phyloP scores from a whole-genome alignment of 2,888 invertebrate species.

The Eristalis arbustorum region DNA sequence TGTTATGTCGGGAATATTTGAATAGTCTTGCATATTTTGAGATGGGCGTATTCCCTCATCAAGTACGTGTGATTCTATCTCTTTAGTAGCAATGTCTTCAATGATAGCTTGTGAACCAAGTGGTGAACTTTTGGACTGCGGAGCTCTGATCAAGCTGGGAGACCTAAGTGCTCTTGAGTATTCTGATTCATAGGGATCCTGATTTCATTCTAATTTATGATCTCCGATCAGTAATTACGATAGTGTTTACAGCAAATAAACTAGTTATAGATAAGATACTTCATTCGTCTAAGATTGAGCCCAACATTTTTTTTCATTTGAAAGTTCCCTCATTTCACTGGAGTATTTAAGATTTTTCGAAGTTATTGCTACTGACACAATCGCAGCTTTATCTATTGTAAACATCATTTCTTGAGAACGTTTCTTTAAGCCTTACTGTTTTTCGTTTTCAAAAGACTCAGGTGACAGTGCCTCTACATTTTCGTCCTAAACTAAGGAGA shows the following conservation, averaged over 20 bases:
- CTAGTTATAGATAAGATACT: slow-evolving; percentile 83
- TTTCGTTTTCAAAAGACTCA: slow-evolving; percentile 79
- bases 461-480: neutral
- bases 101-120: slow-evolving; percentile 79
- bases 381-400: slow-evolving; percentile 82
- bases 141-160: slow-evolving; percentile 77
- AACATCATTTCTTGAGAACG: slow-evolving; percentile 95
- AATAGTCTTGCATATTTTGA: slow-evolving; percentile 79
- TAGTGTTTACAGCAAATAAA: slow-evolving; percentile 81
- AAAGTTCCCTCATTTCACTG: neutral
- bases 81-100: slow-evolving; percentile 78
- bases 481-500: slow-evolving; percentile 78
- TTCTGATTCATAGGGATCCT: slow-evolving; percentile 81
- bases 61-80: slow-evolving; percentile 74
- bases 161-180: slow-evolving; percentile 80
- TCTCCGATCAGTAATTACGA: slow-evolving; percentile 75
- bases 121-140: slow-evolving; percentile 76
- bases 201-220: slow-evolving; percentile 77
- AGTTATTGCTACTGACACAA: neutral
- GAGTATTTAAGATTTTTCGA: neutral
- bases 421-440: slow-evolving; percentile 88
- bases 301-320: slow-evolving; percentile 81
- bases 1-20: slow-evolving; percentile 79
- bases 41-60: slow-evolving; percentile 77
- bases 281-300: slow-evolving; percentile 83